Percentiles rank a stretch among this genome's conserved stretches.
These are phyloP conservation scores for Bubo blakistoni DNA, from an alignment of 2,113 vertebrate genomes.

Conservation along the genomic window DNA sequence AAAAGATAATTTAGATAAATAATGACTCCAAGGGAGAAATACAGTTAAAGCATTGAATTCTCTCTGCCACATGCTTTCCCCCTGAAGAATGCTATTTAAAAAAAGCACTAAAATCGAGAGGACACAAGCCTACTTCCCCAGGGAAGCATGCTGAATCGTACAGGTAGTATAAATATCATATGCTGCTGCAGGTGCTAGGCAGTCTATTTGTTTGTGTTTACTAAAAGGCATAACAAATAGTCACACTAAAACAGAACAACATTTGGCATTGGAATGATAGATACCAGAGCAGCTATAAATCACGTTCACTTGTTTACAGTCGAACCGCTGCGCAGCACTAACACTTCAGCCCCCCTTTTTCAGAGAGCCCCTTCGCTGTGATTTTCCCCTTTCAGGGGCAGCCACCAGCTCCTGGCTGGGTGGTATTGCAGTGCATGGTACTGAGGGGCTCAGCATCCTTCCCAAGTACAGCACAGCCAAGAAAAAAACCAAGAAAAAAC, in stretches of 20 bases:
- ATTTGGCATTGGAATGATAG: constrained; percentile 32
- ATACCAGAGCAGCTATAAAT: background rate
- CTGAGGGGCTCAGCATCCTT: background rate
- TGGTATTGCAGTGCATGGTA: fast-evolving
- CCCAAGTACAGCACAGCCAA: background rate
- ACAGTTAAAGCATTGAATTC: background rate
- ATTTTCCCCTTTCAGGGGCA: background rate
- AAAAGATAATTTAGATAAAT: constrained; percentile 18
- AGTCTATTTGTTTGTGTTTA: constrained; percentile 73
- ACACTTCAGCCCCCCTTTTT: background rate
- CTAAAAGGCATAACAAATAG: constrained; percentile 71
- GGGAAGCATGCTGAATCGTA: constrained; percentile 59
- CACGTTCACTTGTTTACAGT: background rate
- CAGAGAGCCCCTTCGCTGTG: background rate
- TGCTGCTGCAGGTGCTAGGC: constrained; percentile 71
- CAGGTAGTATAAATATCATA: constrained; percentile 75
- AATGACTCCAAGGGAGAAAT: background rate
- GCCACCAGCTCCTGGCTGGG: background rate
- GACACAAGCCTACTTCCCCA: constrained; percentile 67
- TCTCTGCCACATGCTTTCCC: background rate
- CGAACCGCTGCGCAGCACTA: background rate
- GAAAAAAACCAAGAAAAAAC: background rate
- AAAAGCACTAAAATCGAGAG: constrained; percentile 60
- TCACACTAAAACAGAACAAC: constrained; percentile 64
- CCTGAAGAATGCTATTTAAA: constrained; percentile 12